Evolutionary conservation across 2,113 vertebrate genomes (phyloP).

Genomic region (Pseudorhombus dupliciocellatus): DNA sequence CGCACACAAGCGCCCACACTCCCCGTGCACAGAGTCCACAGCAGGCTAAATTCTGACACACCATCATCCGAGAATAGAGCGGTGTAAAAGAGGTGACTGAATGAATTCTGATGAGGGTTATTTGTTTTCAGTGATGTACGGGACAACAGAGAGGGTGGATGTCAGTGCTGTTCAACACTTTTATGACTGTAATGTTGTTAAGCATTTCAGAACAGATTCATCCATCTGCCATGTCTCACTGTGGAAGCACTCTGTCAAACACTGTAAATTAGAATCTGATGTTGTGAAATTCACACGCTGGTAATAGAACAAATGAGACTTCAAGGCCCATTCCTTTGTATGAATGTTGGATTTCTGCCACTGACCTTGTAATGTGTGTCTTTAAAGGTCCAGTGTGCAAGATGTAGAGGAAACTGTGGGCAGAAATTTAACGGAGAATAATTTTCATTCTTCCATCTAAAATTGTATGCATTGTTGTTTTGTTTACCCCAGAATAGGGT

Average conservation of each 20-base stretch:
- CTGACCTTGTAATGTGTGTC: background rate
- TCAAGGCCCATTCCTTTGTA: conserved; percentile 7
- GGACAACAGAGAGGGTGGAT: conserved; percentile 65
- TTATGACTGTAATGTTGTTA: conserved; percentile 73
- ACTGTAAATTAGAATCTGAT: conserved; percentile 44
- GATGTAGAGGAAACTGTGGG: no score
- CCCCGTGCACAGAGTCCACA: conserved; percentile 32
- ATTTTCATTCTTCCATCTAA: no score
- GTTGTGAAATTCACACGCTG: conserved; percentile 34
- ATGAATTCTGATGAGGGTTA: conserved; percentile 74
- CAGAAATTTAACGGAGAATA: no score
- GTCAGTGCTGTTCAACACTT: conserved; percentile 69
- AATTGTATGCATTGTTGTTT: no score
- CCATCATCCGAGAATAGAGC: conserved; percentile 61
- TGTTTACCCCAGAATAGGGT: no score
- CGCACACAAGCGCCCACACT: conserved; percentile 15
- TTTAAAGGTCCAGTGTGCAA: background rate
- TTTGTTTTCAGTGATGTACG: conserved; percentile 76
- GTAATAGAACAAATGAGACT: conserved; percentile 39
- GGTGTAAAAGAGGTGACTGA: conserved; percentile 66
- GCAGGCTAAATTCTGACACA: conserved; percentile 60
- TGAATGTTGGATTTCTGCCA: conserved; percentile 1
- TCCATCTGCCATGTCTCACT: conserved; percentile 58
- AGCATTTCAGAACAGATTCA: conserved; percentile 68
- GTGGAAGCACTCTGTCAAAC: conserved; percentile 61